Base-by-base conservation (phyloP, 2,888 invertebrate species). In the Lycia hirtaria region DNA sequence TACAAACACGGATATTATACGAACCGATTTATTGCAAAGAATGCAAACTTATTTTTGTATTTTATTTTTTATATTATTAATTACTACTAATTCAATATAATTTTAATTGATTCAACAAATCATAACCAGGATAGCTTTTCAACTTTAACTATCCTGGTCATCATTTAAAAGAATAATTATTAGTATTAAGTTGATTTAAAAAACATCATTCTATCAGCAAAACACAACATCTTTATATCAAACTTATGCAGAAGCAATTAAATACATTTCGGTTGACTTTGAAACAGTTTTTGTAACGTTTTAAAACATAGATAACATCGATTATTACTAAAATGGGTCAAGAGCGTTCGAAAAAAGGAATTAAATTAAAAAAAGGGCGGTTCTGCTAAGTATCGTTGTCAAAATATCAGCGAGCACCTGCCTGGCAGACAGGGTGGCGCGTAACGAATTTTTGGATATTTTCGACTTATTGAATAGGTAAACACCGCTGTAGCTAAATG, bases 301-400 rank as follows among this genome's bases (percentile, higher is more conserved):
- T 73, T 75, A 76, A 70, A 22, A 28, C 32, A 50, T 51, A 65
- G 83, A 86, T 87, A 86, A 75, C 78, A 83, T 85, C 71, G 48
- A 43, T 58, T 73, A 73, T 62, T 75, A 81, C 69, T 67, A 74
- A 88, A 87, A 83, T 87, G 83, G 87, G 87, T 87, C 88, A 88
- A 83, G 80, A 80, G 76, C 78, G 70, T 78, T 69, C 54, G 69
- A 82, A 83, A 83, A 85, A 85, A 81, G 71, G 63, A 74, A 78
- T 80, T 82, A 81, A 84, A 85, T 85, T 83, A 75, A 80, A 80
- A 86, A 83, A 82, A 78, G 82, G 87, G 87, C 79, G 87, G 85
- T 86, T 88, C 87, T 87, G 87, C 88, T 91, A 89, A 91, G 81
- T 88, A 85, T 85, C 83, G 80, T 87, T 89, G 90, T 92, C 91